Conservation (phyloP, 1,140 invertebrate species). For the Papilio glaucus region DNA sequence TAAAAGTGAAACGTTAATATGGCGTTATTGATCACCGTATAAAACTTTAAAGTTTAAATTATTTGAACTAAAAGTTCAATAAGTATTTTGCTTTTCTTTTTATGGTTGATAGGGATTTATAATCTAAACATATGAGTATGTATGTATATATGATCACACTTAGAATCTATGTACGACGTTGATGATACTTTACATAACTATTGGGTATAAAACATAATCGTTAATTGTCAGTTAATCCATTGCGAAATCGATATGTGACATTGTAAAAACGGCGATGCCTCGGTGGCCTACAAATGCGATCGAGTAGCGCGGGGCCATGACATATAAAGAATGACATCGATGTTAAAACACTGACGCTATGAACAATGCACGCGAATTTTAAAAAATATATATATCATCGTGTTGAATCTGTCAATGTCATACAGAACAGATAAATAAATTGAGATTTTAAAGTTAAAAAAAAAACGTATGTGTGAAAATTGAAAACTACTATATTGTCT, state of each 20-base stretch:
- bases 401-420: constrained; percentile 8
- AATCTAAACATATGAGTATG: neutral
- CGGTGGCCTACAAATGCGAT: constrained; percentile 78
- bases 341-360: constrained; percentile 58
- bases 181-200: neutral
- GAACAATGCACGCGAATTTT: constrained; percentile 61
- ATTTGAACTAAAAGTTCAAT: neutral
- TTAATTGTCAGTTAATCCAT: constrained; percentile 60
- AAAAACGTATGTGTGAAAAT: neutral
- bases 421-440: constrained; percentile 7
- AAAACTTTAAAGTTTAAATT: neutral
- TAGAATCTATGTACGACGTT: too few relatives aligned
- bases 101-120: neutral
- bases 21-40: neutral
- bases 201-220: constrained; percentile 42
- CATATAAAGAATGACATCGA: constrained; percentile 81
- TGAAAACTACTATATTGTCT: neutral
- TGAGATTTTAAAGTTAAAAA: neutral
- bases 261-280: constrained; percentile 75
- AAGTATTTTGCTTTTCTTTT: neutral
- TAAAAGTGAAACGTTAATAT: neutral
- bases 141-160: too few relatives aligned
- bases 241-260: constrained; percentile 81
- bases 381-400: constrained; percentile 48
- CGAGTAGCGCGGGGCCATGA: constrained; percentile 76